Base-by-base conservation (phyloP, 2,888 invertebrate genomes). In the Brachylomia viminalis region DNA sequence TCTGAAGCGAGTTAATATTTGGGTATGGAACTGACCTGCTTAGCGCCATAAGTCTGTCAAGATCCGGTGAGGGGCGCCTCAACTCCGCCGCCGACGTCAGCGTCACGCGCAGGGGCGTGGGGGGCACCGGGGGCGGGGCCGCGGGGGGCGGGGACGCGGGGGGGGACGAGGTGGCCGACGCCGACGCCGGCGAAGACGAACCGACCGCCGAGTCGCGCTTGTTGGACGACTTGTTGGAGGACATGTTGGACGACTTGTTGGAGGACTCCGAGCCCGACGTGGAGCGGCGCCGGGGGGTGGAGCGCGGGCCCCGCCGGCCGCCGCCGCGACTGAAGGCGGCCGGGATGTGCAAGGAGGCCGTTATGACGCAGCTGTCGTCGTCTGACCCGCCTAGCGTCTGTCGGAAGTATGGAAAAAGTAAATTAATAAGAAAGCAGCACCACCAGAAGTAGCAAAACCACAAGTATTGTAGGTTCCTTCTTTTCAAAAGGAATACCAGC, bases 301-400 rank as follows among this genome's bases (percentile, higher is more conserved):
- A 38, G 59, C 83, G 85, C 15, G 92, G 87, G 7, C 91, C 84
- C 82, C 86, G 95, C 91, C 84, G 83, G 74, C 85, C 84, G 2
- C 92, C 68, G 93, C 79, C 95, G 92, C 65, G 94, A 93, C 59
- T 95, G 94, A 92, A 96, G 52, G 95, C 92, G 83, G 97, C 97
- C 11, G 98, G 98, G 95, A 98, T 98, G 90, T 98, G 98, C 56
- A 98, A 97, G 83, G 98, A 98, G 1, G 98, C 98, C 0, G 98
- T 98, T 88, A 98, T 98, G 75, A 98, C 97, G 84, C 97, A 97
- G 87, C 94, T 94, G 91, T 97, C 97, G 90, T 97, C 96, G 97
- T 97, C 86, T 94, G 98, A 88, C 95, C 97, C 86, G 97, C 98
- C 94, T 94, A 97, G 91, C 97, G 96, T 91, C 98, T 95, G 89